These are phyloP conservation scores for Euspilapteryx auroguttella DNA, from an alignment of 2,888 invertebrate genomes.

Conservation along the genomic window DNA sequence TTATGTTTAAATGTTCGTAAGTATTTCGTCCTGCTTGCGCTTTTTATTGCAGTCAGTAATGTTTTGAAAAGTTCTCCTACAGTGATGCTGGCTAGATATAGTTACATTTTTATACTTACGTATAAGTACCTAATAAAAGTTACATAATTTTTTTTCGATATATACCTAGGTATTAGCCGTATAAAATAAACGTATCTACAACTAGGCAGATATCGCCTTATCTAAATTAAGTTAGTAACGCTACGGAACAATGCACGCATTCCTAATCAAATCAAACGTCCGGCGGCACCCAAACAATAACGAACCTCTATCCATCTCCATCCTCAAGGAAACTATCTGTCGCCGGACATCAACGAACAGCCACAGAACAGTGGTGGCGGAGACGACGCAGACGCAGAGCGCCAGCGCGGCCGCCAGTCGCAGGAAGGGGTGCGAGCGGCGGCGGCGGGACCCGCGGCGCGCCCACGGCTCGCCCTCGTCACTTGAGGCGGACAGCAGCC, in stretches of 20 bases:
- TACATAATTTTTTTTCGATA: background rate
- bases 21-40: too few relatives aligned
- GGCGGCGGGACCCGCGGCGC: constrained; percentile 27
- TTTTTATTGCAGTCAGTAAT: too few relatives aligned
- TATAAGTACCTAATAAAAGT: background rate
- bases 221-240: too few relatives aligned
- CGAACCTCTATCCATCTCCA: constrained; percentile 69
- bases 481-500: constrained; percentile 66
- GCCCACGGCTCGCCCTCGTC: constrained; percentile 61
- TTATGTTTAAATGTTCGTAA: too few relatives aligned
- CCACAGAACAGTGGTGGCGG: constrained; percentile 68
- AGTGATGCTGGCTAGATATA: too few relatives aligned
- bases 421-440: constrained; percentile 52
- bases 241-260: too few relatives aligned
- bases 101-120: too few relatives aligned
- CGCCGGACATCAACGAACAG: constrained; percentile 68
- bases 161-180: background rate
- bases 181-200: background rate
- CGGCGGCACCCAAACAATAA: constrained; percentile 9
- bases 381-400: constrained; percentile 64
- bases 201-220: background rate
- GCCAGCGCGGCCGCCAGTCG: constrained; percentile 64
- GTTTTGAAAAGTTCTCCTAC: too few relatives aligned
- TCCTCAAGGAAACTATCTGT: constrained; percentile 65
- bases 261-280: too few relatives aligned